phyloP scores from a whole-genome alignment of 2,797 vertebrate genomes.

The Amniataba percoides region DNA sequence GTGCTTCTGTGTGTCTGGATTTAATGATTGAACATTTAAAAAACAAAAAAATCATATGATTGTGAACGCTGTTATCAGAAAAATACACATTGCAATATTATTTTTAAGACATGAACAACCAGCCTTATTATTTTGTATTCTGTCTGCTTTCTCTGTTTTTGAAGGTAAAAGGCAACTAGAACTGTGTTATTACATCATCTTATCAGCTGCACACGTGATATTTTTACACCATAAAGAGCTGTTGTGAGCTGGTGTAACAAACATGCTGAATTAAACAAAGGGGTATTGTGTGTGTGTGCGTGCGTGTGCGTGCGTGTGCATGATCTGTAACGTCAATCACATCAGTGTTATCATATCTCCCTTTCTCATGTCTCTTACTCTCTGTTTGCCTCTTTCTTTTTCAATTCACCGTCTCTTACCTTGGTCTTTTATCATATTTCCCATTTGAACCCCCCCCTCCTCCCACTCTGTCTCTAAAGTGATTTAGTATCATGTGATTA shows the following conservation, averaged over 20 bases:
- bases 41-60: too few relatives aligned
- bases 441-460: constrained; percentile 44
- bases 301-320: constrained; percentile 7
- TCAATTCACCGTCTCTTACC: constrained; percentile 53
- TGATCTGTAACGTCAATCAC: constrained; percentile 16
- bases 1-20: neutral
- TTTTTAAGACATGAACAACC: too few relatives aligned
- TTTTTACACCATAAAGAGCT: neutral
- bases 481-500: constrained; percentile 83
- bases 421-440: constrained; percentile 61
- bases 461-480: constrained; percentile 68
- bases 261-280: constrained; percentile 2
- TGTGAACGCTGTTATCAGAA: too few relatives aligned
- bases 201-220: neutral
- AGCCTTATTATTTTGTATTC: too few relatives aligned
- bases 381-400: constrained; percentile 39
- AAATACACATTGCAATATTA: too few relatives aligned
- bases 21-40: neutral
- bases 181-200: constrained; percentile 16
- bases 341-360: constrained; percentile 14
- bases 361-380: constrained; percentile 22
- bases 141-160: neutral
- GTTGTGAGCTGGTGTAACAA: neutral
- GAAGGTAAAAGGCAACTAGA: neutral
- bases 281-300: neutral